Base-by-base conservation (phyloP, 2,113 vertebrate genomes). In the Actinemys pallida region DNA sequence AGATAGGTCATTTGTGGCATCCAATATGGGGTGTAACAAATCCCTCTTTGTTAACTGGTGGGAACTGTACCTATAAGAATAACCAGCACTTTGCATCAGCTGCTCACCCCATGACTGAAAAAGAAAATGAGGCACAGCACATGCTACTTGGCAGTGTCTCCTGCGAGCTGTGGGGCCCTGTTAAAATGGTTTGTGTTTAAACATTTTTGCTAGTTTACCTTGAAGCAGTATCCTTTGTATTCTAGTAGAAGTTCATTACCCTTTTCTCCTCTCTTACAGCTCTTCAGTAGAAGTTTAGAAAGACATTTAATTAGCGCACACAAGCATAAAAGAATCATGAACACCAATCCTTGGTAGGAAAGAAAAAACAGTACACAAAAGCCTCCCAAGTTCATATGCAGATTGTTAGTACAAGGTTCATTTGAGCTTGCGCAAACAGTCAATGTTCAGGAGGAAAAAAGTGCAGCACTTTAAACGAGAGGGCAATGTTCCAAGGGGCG, bases 271-370 rank as follows among this genome's bases (percentile, higher is more conserved):
- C 17, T 47, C 42, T 78, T 47, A 6, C 81, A 27, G 19, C 10
- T 1, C 20, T 1, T 8, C 82, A 0, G 39, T 1, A 12, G 20
- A 31, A 42, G 27, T 3, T 6, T 39, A 49, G 56, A 69, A 76
- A 76, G 5, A 1, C 49, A 0, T 10, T 1, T 5, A 2, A 10
- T 0, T 0, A 14, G 0, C 50, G 56, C 69, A 0, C 0, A 1
- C 69, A 9, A 65, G 50, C 39, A 39, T 9, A 50, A 29, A 24
- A 88, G n/a, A 62, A 84, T 2, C 0, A 0, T 0, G 78, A 86
- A 2, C 1, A 0, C 1, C 0, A 1, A 29, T 1, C 52, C 62
- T 25, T 27, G 22, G 24, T 47, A 52, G 56, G 24, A 29, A 87
- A 89, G 47, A 52, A 57, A 76, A 31, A 81, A 19, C n/a, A 31